These are phyloP conservation scores for Apis cerana DNA, from an alignment of 1,140 invertebrate genomes.

Conservation along the genomic window DNA sequence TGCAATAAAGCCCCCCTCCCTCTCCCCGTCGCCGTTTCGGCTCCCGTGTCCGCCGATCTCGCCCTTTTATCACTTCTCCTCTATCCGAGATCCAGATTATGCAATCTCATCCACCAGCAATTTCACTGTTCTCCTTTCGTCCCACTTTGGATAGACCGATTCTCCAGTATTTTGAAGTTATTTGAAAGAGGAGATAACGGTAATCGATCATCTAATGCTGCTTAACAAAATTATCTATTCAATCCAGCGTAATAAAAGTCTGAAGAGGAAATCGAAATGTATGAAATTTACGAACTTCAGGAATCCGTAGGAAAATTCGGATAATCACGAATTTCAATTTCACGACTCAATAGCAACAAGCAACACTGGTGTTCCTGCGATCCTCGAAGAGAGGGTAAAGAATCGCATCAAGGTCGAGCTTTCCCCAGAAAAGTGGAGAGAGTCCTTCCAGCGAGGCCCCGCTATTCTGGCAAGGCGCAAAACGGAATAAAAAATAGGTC, in stretches of 20 bases:
- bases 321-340: too few species aligned
- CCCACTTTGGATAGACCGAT: too few species aligned
- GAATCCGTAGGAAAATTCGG: too few species aligned
- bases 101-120: neutral
- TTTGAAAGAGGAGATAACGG: too few species aligned
- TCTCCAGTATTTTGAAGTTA: too few species aligned
- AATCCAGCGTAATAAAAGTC: too few species aligned
- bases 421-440: conserved; percentile 21
- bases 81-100: neutral
- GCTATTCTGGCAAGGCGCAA: neutral
- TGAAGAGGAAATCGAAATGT: too few species aligned
- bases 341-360: too few species aligned
- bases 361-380: too few species aligned
- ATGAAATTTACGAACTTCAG: too few species aligned
- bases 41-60: conserved; percentile 65
- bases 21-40: conserved; percentile 40
- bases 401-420: conserved; percentile 47
- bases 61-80: conserved; percentile 32
- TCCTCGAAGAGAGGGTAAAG: conserved; percentile 45
- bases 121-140: neutral
- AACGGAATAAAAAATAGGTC: conserved; percentile 57
- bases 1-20: conserved; percentile 67
- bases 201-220: too few species aligned
- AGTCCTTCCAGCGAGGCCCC: neutral
- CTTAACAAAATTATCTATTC: too few species aligned